Base-by-base conservation (phyloP, 2,113 vertebrate genomes). In the Rhinolophus sinicus region DNA sequence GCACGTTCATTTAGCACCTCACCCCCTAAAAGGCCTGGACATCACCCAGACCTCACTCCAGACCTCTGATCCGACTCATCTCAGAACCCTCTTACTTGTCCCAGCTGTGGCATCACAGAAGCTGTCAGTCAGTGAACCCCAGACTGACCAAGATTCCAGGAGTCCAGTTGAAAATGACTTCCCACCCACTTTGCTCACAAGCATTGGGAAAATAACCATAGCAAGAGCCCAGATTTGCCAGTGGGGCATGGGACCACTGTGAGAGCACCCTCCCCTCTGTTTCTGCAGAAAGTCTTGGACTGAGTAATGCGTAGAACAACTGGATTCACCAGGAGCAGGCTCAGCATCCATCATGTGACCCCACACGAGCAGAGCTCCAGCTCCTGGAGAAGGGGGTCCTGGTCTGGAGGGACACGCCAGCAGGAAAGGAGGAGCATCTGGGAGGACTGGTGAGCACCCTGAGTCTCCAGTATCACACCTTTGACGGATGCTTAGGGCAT, bases 301-400 rank as follows among this genome's bases (percentile, higher is more conserved):
- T 22, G 52, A 83, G 52, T 15, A 33, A 9, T 0, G 0, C 10
- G 30, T 7, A 28, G 30, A 62, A 72, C 38, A 22, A 6, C 30
- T 35, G 40, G 10, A 9, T 28, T 73, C 67, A 1, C 21, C 22
- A 88, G 16, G 38, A 44, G 33, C 65, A 88, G 33, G 16, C 22
- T 84, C 33, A 15, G 28, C 5, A 4, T 0, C 0, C 5, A 4
- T 0, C 0, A 3, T 10, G 13, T 1, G 9, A 7, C n/a, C 26
- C 13, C 44, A 88, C 3, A 0, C 1, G 1, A 80, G 70, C 24
- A 38, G 54, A 77, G n/a, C 2, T 40, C 15, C 1, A 2, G 8
- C 10, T 19, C 40, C 35, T 24, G 21, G 70, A 24, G 50, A 72
- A 72, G 38, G 26, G 26, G 26, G 3, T 28, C 6, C 2, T 0